Percentiles rank a stretch among this genome's conserved stretches.
Conservation (phyloP, 1,140 invertebrate genomes). For the Chelonus insularis region DNA sequence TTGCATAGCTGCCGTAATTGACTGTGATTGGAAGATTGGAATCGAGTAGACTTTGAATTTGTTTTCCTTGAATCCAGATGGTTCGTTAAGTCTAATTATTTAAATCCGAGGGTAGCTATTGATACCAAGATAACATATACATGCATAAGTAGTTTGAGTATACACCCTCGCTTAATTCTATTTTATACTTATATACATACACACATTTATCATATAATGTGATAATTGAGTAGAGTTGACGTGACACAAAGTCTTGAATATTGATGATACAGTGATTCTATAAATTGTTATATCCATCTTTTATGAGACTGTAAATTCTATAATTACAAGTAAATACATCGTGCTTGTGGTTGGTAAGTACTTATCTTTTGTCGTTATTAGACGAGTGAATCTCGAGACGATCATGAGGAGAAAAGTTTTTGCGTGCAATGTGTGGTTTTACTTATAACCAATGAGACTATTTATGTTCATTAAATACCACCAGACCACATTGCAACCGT, state of each 20-base stretch:
- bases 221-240: background rate
- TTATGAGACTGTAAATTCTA: slow-evolving; percentile 45
- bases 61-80: slow-evolving; percentile 44
- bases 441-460: slow-evolving; percentile 23
- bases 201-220: background rate
- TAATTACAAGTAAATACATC: slow-evolving; percentile 47
- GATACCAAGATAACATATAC: slow-evolving; percentile 18
- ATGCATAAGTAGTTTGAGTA: background rate
- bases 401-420: slow-evolving; percentile 2
- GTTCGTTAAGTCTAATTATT: slow-evolving; percentile 57
- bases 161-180: background rate
- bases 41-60: slow-evolving; percentile 52
- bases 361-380: slow-evolving; percentile 20
- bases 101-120: slow-evolving; percentile 23
- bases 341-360: slow-evolving; percentile 41
- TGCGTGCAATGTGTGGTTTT: background rate
- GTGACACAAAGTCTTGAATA: background rate
- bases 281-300: slow-evolving; percentile 38
- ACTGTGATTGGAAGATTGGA: slow-evolving; percentile 61
- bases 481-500: slow-evolving; percentile 33
- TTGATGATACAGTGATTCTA: slow-evolving; percentile 19
- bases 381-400: no score
- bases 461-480: slow-evolving; percentile 35
- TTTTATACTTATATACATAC: background rate
- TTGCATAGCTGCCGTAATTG: slow-evolving; percentile 47